These are phyloP conservation scores for Plebejus anna DNA, from an alignment of 2,888 invertebrate species.

Conservation along the genomic window DNA sequence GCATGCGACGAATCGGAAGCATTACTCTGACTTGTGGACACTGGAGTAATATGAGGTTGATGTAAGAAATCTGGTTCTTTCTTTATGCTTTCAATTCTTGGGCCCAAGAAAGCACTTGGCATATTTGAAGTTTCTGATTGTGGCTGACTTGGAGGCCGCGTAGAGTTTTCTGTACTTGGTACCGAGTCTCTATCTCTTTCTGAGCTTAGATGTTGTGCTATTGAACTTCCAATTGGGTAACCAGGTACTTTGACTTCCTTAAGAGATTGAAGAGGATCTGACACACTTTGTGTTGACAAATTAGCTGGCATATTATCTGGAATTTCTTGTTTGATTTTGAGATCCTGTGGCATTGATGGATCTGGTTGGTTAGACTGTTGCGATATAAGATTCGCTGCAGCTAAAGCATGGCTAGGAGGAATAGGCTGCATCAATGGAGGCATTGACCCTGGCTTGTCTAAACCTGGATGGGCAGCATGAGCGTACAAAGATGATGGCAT, in stretches of 20 bases:
- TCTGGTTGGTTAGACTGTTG: constrained; percentile 62
- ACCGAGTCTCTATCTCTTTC: constrained; percentile 74
- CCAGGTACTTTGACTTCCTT: constrained; percentile 90
- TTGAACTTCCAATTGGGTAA: constrained; percentile 80
- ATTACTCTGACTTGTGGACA: constrained; percentile 69
- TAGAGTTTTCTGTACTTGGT: constrained; percentile 71
- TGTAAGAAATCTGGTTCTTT: constrained; percentile 84
- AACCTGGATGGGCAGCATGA: constrained; percentile 56
- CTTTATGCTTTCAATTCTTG: constrained; percentile 85
- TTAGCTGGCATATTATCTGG: constrained; percentile 74
- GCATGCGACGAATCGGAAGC: constrained; percentile 68
- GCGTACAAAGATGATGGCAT: constrained; percentile 76
- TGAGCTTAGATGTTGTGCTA: constrained; percentile 70
- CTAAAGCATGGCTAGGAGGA: constrained; percentile 58
- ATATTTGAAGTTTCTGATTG: constrained; percentile 70
- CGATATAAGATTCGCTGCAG: constrained; percentile 56
- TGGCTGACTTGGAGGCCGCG: constrained; percentile 72
- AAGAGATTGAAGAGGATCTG: constrained; percentile 87
- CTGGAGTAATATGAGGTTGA: constrained; percentile 74
- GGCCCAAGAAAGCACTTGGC: constrained; percentile 81
- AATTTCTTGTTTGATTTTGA: constrained; percentile 78
- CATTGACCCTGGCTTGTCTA: constrained; percentile 66
- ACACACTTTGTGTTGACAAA: constrained; percentile 72
- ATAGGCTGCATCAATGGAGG: constrained; percentile 67
- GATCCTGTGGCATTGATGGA: constrained; percentile 71